phyloP scores from a whole-genome alignment of 2,113 vertebrate species.

The Motacilla tschutschensis region DNA sequence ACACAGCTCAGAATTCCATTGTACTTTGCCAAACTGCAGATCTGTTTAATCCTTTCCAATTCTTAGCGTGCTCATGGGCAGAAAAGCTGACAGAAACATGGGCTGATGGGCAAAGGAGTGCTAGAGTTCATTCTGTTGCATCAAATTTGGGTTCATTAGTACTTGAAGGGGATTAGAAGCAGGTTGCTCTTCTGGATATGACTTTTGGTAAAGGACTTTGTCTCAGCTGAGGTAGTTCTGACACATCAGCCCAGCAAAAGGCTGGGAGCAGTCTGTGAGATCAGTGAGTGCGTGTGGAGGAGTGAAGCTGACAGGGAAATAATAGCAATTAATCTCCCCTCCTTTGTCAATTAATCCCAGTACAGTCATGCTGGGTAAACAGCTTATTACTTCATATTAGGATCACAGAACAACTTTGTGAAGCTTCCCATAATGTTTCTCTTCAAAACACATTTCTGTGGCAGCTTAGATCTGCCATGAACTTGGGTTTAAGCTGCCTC shows the following conservation, averaged over 20 bases:
- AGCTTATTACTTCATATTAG: conserved; percentile 75
- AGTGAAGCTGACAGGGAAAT: conserved; percentile 65
- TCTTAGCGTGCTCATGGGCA: not conserved
- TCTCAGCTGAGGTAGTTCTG: conserved; percentile 35
- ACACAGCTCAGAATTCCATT: not conserved
- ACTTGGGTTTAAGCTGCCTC: conserved; percentile 48
- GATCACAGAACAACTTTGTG: conserved; percentile 68
- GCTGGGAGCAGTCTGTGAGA: conserved; percentile 45
- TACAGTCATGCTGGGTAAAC: conserved; percentile 67
- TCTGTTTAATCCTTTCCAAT: conserved; percentile 42
- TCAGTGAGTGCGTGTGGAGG: conserved; percentile 47
- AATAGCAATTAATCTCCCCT: conserved; percentile 69
- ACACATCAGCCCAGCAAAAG: not conserved
- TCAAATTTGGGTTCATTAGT: conserved; percentile 49
- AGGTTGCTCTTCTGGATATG: conserved; percentile 50
- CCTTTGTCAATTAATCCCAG: conserved; percentile 70
- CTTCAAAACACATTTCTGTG: conserved; percentile 53
- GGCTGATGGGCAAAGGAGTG: conserved; percentile 22
- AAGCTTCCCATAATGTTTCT: conserved; percentile 61
- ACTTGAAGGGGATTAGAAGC: conserved; percentile 30
- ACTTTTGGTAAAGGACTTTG: conserved; percentile 21
- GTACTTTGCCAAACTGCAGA: conserved; percentile 10
- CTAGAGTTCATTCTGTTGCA: conserved; percentile 40
- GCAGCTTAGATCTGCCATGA: conserved; percentile 46
- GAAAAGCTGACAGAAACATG: conserved; percentile 29